Evolutionary conservation across 2,888 invertebrate species (phyloP).

Genomic region (Diadegma fenestrale): DNA sequence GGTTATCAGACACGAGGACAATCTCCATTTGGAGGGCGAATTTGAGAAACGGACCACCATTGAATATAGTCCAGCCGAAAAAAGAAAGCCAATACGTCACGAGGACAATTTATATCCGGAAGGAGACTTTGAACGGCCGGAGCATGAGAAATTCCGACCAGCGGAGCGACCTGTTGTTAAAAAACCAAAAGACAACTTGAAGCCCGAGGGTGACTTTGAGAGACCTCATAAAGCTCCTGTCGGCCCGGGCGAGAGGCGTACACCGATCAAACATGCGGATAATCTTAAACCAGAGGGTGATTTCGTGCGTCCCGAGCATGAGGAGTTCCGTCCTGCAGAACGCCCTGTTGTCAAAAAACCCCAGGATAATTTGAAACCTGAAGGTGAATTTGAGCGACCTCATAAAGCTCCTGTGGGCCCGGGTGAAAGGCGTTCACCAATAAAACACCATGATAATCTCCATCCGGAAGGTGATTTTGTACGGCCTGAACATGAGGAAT

Average conservation of each 20-base stretch:
- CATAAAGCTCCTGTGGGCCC: slow-evolving; percentile 83
- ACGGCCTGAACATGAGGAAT: slow-evolving; percentile 46
- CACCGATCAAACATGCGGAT: slow-evolving; percentile 80
- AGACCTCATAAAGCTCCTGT: slow-evolving; percentile 83
- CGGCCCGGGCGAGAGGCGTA: slow-evolving; percentile 75
- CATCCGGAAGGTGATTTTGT: slow-evolving; percentile 87
- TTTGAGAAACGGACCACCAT: slow-evolving; percentile 79
- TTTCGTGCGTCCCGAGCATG: slow-evolving; percentile 81
- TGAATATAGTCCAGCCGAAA: slow-evolving; percentile 86
- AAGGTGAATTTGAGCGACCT: slow-evolving; percentile 86
- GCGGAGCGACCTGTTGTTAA: slow-evolving; percentile 81
- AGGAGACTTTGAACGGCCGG: slow-evolving; percentile 85
- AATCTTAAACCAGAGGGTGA: slow-evolving; percentile 87
- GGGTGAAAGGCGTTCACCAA: slow-evolving; percentile 85
- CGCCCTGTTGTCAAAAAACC: slow-evolving; percentile 75
- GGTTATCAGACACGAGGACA: slow-evolving; percentile 88
- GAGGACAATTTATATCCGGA: slow-evolving; percentile 86
- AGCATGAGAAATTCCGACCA: slow-evolving; percentile 83
- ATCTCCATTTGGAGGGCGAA: slow-evolving; percentile 84
- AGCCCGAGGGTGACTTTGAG: slow-evolving; percentile 87
- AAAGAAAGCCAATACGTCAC: slow-evolving; percentile 83
- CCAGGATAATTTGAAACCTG: slow-evolving; percentile 86
- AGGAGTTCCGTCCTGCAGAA: slow-evolving; percentile 78
- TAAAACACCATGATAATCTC: slow-evolving; percentile 82
- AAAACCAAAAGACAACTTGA: slow-evolving; percentile 85